These are phyloP conservation scores for Cyclargus thomasi DNA, from an alignment of 1,140 invertebrate genomes.

Conservation along the genomic window DNA sequence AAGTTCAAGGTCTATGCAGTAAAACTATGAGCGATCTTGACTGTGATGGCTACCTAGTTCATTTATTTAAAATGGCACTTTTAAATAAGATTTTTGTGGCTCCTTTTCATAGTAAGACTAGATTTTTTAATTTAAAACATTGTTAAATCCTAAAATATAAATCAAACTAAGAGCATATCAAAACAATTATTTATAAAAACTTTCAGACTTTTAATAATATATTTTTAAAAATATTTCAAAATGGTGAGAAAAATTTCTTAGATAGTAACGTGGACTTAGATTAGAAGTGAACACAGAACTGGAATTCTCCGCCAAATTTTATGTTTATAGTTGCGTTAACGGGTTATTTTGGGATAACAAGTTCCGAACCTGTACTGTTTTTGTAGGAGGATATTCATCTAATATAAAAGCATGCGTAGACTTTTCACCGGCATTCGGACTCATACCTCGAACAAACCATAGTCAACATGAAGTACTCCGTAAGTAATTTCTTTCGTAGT, in stretches of 20 bases:
- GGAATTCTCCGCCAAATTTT: background rate
- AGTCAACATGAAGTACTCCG: conserved; percentile 5
- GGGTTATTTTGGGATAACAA: conserved; percentile 10
- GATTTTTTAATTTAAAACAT: too few relatives aligned
- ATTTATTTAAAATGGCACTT: too few relatives aligned
- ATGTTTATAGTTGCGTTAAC: background rate
- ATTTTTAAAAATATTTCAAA: too few relatives aligned
- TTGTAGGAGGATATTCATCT: conserved; percentile 5
- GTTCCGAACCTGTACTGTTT: background rate
- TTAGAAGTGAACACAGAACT: background rate
- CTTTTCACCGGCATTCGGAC: background rate
- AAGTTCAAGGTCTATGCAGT: too few relatives aligned
- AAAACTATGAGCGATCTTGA: too few relatives aligned
- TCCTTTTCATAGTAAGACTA: too few relatives aligned
- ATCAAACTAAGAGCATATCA: too few relatives aligned
- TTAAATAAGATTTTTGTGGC: too few relatives aligned
- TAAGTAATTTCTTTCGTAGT: background rate
- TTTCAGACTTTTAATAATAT: too few relatives aligned
- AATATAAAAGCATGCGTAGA: conserved; percentile 1
- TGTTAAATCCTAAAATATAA: too few relatives aligned
- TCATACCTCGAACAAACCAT: background rate
- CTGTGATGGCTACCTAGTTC: too few relatives aligned
- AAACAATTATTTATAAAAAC: too few relatives aligned
- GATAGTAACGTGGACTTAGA: background rate
- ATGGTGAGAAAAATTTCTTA: background rate